phyloP scores from a whole-genome alignment of 2,797 vertebrate genomes.

The Megalops cyprinoides region DNA sequence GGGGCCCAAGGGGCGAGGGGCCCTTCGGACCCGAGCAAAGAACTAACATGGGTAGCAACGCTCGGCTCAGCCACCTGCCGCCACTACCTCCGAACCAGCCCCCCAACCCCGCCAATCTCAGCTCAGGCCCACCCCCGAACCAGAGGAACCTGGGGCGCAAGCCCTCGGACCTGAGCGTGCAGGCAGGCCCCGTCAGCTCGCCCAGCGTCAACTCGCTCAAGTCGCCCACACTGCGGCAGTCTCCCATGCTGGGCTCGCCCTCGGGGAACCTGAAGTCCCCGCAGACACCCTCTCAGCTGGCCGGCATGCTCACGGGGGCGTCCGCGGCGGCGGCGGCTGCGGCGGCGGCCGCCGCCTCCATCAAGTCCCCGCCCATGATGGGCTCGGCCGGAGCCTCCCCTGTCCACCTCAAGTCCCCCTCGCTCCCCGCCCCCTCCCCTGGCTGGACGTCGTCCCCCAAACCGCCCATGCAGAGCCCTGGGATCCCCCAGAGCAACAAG shows the following conservation, averaged over 20 bases:
- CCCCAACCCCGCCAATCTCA: slow-evolving; percentile 77
- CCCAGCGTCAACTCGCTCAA: slow-evolving; percentile 95
- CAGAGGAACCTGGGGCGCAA: slow-evolving; percentile 85
- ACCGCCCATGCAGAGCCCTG: slow-evolving; percentile 98
- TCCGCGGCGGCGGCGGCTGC: slow-evolving; percentile 86
- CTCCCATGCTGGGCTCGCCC: slow-evolving; percentile 97
- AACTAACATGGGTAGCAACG: slow-evolving; percentile 81
- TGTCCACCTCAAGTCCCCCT: slow-evolving; percentile 98
- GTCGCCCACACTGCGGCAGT: slow-evolving; percentile 96
- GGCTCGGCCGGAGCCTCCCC: slow-evolving; percentile 98
- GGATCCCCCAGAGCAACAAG: slow-evolving; percentile 91
- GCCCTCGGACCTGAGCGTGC: slow-evolving; percentile 91
- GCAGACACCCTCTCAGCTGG: slow-evolving; percentile 96
- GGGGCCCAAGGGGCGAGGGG: slow-evolving; percentile 87
- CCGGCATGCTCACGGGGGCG: slow-evolving; percentile 93
- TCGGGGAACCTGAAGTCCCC: slow-evolving; percentile 98
- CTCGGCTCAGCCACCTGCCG: slow-evolving; percentile 94
- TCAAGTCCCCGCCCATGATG: slow-evolving; percentile 98
- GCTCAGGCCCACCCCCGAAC: slow-evolving; percentile 79
- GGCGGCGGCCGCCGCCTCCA: slow-evolving; percentile 86
- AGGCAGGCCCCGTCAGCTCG: slow-evolving; percentile 89
- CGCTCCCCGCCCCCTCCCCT: slow-evolving; percentile 95
- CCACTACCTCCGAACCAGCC: slow-evolving; percentile 84
- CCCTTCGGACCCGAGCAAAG: slow-evolving; percentile 93
- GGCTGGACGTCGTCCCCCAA: slow-evolving; percentile 98